Base-by-base conservation (phyloP, 2,797 vertebrate genomes). In the Orestias chungarensis region DNA sequence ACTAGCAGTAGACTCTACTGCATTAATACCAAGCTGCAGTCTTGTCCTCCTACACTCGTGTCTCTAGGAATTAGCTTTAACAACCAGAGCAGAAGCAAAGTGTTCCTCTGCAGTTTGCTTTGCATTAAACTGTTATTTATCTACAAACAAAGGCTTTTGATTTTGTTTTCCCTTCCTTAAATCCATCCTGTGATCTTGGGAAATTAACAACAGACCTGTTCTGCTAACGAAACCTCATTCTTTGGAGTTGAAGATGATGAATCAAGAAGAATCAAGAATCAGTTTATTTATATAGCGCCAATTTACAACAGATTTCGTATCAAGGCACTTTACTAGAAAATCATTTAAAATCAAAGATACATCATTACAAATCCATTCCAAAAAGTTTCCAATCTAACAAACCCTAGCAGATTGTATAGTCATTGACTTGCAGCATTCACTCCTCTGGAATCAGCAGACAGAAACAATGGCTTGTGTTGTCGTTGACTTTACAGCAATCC, bases 61-160 rank as follows among this genome's bases (percentile, higher is more conserved):
- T 78, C 73, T 68, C 3, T 65, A 67, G 43, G 75, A 80, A 84
- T 50, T 75, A 64, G 71, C 78, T 82, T 73, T n/a, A 78, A 78
- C 74, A 78, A 54, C 71, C 66, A 72, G 64, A 43, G 18, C 66
- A 74, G 71, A 87, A 84, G 76, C 55, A 67, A 83, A 71, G 74
- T 66, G 38, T 18, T 17, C 61, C 52, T 65, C 82, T 57, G 46
- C 71, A 52, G 70, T 71, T 71, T 71, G 76, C 77, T 75, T 86
- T 82, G 82, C 83, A 86, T 88, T 87, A 86, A 83, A 78, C 75
- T 66, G 70, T 57, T 87, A 76, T 89, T 88, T 85, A 81, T 87
- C 87, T 85, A 85, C 72, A 67, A 75, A 75, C 65, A 2, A 82
- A 54, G 44, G 64, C 74, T 83, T 88, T 64, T 42, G 46, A 81